phyloP scores from a whole-genome alignment of 23 tunicate genomes.

The Corella eumyota region DNA sequence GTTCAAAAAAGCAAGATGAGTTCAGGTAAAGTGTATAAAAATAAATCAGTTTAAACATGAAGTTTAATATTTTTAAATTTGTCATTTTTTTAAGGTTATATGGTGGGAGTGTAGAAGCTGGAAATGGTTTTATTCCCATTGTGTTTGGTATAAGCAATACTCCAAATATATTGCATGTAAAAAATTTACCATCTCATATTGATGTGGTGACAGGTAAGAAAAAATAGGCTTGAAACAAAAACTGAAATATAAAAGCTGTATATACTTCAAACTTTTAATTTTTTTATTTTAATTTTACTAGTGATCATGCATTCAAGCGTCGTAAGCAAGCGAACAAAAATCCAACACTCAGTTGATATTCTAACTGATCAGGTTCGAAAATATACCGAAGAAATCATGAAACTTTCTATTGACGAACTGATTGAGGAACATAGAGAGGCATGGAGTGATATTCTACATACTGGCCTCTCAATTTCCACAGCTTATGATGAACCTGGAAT shows the following conservation, averaged over 20 bases:
- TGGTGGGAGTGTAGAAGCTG: slow-evolving; percentile 13
- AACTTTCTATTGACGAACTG: slow-evolving; percentile 14
- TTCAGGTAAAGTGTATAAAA: no score
- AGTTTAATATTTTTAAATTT: no score
- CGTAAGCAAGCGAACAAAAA: not conserved
- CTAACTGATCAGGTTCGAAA: not conserved
- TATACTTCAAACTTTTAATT: not conserved
- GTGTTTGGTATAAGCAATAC: slow-evolving; percentile 12
- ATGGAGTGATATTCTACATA: slow-evolving; percentile 90
- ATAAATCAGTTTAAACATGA: no score
- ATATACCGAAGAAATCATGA: slow-evolving; percentile 28
- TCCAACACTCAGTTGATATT: not conserved
- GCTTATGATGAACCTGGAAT: slow-evolving; percentile 60
- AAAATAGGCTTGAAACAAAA: not conserved
- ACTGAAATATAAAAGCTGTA: not conserved
- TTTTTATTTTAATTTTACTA: no score
- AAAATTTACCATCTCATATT: slow-evolving; percentile 2
- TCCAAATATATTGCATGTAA: slow-evolving; percentile 10
- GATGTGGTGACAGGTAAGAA: slow-evolving; percentile 23
- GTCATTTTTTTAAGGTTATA: slow-evolving; percentile 19
- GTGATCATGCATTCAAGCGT: slow-evolving; percentile 51
- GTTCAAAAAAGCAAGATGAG: no score
- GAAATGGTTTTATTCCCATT: slow-evolving; percentile 7
- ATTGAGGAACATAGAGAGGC: slow-evolving; percentile 72
- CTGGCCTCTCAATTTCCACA: slow-evolving; percentile 56